Evolutionary conservation across 2,113 vertebrate species (phyloP).

Genomic region (Callithrix jacchus): DNA sequence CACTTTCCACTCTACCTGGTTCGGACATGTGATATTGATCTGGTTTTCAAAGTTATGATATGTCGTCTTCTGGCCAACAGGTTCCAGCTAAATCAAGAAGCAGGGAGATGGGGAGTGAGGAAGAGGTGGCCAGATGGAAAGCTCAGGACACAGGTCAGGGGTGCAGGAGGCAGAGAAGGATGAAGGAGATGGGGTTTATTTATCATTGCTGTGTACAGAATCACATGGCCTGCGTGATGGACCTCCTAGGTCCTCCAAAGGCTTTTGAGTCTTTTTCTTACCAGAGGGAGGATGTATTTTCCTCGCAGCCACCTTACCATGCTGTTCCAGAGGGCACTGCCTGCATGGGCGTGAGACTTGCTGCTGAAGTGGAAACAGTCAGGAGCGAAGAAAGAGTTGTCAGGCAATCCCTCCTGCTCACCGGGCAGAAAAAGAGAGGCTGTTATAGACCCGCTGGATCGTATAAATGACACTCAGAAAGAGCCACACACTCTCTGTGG

Average conservation of each 20-base stretch:
- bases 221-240: not conserved
- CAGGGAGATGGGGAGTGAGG: not conserved
- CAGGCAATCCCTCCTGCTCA: constrained; percentile 80
- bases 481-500: not conserved
- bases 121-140: not conserved
- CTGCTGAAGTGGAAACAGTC: constrained; percentile 87
- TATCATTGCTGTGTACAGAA: accelerated
- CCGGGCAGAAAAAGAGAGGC: not conserved
- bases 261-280: not conserved
- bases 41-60: constrained; percentile 48
- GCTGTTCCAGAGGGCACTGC: constrained; percentile 84
- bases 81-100: constrained; percentile 82
- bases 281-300: not conserved
- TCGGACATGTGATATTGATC: constrained; percentile 79
- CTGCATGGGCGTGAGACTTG: constrained; percentile 80
- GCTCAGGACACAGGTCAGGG: not conserved
- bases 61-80: constrained; percentile 79
- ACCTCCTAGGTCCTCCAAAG: not conserved
- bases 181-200: not conserved
- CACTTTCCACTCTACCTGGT: constrained; percentile 67
- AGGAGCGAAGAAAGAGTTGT: constrained; percentile 85
- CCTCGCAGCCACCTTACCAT: constrained; percentile 81
- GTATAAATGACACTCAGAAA: not conserved
- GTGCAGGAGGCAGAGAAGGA: not conserved
- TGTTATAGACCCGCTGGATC: accelerated